Conservation (phyloP, 2,113 vertebrate genomes). For the Dasyprocta punctata region DNA sequence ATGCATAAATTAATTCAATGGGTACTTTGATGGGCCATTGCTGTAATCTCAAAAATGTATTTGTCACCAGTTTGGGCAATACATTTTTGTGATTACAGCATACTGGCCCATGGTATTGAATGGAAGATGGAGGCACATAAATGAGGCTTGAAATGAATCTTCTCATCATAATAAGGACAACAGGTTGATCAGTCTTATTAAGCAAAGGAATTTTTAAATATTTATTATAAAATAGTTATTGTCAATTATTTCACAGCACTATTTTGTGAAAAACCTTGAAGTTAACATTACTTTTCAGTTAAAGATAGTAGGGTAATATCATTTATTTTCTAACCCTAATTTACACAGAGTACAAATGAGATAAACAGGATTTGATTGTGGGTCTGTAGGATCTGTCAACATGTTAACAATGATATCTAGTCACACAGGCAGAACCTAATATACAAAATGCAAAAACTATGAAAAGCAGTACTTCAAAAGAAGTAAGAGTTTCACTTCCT, state of each 20-base stretch:
- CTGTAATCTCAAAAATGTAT: no score
- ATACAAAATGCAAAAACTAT: background rate
- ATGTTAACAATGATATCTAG: background rate
- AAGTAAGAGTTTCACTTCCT: background rate
- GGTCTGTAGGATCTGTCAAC: background rate
- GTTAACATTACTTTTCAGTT: background rate
- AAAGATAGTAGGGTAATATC: background rate
- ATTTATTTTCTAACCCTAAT: background rate
- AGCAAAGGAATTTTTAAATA: background rate
- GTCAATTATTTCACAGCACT: background rate
- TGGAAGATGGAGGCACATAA: background rate
- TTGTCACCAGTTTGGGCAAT: background rate
- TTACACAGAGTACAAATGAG: background rate
- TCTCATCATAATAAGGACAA: background rate
- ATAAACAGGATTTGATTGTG: background rate
- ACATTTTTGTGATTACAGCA: background rate
- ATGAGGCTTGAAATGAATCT: background rate
- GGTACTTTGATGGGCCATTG: no score
- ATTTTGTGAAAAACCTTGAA: background rate
- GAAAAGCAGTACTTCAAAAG: background rate
- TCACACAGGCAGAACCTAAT: background rate
- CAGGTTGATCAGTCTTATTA: background rate
- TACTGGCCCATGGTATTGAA: background rate
- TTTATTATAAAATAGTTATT: background rate
- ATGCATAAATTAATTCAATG: background rate